Percentiles rank a stretch among this genome's conserved stretches.
These are phyloP conservation scores for Lucifuga dentata DNA, from an alignment of 2,113 vertebrate genomes.

Conservation along the genomic window DNA sequence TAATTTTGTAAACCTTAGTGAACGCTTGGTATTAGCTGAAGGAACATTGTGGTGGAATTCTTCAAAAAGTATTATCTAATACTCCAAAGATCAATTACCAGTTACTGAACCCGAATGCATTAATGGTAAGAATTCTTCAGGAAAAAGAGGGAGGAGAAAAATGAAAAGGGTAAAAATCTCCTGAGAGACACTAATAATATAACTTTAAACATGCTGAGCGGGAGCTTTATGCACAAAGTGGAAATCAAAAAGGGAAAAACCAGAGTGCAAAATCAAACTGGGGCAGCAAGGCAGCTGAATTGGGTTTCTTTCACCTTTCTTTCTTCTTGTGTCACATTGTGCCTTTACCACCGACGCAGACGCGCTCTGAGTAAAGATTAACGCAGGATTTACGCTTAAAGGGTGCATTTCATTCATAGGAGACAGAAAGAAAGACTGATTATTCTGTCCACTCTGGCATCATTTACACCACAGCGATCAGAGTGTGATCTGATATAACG, in stretches of 20 bases:
- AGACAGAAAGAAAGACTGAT: background rate
- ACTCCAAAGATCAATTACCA: slow-evolving; percentile 67
- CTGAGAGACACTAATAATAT: slow-evolving; percentile 73
- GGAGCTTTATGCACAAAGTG: slow-evolving; percentile 72
- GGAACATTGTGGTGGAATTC: background rate
- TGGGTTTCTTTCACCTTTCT: too few species aligned
- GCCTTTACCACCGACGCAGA: background rate
- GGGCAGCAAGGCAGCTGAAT: slow-evolving; percentile 47
- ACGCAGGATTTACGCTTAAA: background rate
- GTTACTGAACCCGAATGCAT: slow-evolving; percentile 71
- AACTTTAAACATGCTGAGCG: slow-evolving; percentile 75
- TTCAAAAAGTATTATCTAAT: slow-evolving; percentile 8
- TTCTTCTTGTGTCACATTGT: background rate
- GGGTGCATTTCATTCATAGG: background rate
- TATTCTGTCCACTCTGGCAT: too few species aligned
- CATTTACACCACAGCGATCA: too few species aligned
- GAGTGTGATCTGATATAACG: too few species aligned
- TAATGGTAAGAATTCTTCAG: slow-evolving; percentile 62
- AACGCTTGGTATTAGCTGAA: background rate
- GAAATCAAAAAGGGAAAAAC: slow-evolving; percentile 65
- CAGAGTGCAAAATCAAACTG: slow-evolving; percentile 69
- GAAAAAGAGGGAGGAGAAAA: slow-evolving; percentile 37
- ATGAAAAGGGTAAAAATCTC: slow-evolving; percentile 43
- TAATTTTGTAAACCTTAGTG: background rate
- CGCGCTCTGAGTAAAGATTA: background rate